Conservation (phyloP, 2,888 invertebrate genomes). For the Hyalella azteca region DNA sequence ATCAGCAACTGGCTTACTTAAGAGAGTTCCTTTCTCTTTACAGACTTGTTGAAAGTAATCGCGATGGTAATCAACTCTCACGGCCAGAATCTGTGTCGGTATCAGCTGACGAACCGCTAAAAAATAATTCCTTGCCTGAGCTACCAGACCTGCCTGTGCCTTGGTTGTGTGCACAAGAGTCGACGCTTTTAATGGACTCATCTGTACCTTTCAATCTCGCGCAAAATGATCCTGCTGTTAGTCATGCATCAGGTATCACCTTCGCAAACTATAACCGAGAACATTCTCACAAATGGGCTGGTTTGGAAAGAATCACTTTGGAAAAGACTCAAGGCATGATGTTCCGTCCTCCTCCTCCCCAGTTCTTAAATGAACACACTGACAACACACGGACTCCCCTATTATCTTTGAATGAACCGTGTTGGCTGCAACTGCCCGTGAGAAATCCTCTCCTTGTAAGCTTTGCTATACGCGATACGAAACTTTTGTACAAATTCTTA, state of each 20-base stretch:
- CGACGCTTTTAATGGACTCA: conserved; percentile 47
- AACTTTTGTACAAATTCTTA: conserved; percentile 75
- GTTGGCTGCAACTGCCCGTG: conserved; percentile 78
- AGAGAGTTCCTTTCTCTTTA: conserved; percentile 50
- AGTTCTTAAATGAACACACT: conserved; percentile 70
- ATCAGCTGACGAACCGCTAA: not conserved
- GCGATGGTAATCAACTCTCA: not conserved
- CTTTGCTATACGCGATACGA: conserved; percentile 73
- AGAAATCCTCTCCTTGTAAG: conserved; percentile 78
- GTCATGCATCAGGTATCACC: not conserved
- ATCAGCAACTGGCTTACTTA: conserved; percentile 64
- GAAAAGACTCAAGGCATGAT: conserved; percentile 74
- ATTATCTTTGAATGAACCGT: conserved; percentile 70
- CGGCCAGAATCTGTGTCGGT: not conserved
- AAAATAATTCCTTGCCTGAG: not conserved
- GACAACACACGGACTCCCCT: conserved; percentile 62
- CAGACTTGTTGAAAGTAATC: conserved; percentile 40
- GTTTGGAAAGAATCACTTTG: conserved; percentile 77
- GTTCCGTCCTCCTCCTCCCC: conserved; percentile 79
- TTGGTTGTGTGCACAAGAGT: conserved; percentile 1
- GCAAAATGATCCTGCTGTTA: not conserved
- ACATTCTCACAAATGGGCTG: conserved; percentile 61
- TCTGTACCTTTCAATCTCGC: not conserved
- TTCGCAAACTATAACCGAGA: not conserved
- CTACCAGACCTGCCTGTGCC: conserved; percentile 13